Base-by-base conservation (phyloP, 2,888 invertebrate species). In the Eudemis profundana region DNA sequence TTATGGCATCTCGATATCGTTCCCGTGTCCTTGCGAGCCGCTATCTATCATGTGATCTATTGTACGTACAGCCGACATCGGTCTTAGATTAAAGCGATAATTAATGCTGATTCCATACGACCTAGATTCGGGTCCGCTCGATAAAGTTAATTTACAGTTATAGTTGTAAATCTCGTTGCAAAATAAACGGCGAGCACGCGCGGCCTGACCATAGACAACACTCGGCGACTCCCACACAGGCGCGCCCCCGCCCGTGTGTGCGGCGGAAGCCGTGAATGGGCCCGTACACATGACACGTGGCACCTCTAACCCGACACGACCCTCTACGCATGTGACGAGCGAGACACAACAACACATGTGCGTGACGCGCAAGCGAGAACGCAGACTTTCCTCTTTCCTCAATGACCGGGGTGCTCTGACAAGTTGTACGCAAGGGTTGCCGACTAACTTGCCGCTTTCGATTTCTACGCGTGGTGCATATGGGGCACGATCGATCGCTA, bases 61-160 rank as follows among this genome's bases (percentile, higher is more conserved):
- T 90, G 91, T 91, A 86, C 84, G 82, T 81, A 83, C 80, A 83
- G 78, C 83, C 89, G 84, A 87, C 88, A 87, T 88, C 87, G 89
- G 85, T 87, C 86, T 86, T 82, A 90, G 90, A 91, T 91, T 90
- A 89, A 84, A 89, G 85, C 87, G 88, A 90, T 90, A 91, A 91
- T 91, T 91, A 90, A 91, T 91, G 90, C 89, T 91, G 91, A 92
- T 90, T 91, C 90, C 92, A 91, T 91, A 90, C 91, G 91, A 91
- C 91, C 91, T 89, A 91, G 86, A 86, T 91, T 87, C 84, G 84
- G 86, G 83, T 82, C 82, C 82, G 87, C 85, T 89, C 88, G 90
- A 89, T 89, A 89, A 89, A 91, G 85, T 89, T 90, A 90, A 90
- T 90, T 90, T 90, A 91, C 91, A 89, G 90, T 90, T 90, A 88